phyloP scores from a whole-genome alignment of 2,113 vertebrate genomes.

The Varanus salvator region DNA sequence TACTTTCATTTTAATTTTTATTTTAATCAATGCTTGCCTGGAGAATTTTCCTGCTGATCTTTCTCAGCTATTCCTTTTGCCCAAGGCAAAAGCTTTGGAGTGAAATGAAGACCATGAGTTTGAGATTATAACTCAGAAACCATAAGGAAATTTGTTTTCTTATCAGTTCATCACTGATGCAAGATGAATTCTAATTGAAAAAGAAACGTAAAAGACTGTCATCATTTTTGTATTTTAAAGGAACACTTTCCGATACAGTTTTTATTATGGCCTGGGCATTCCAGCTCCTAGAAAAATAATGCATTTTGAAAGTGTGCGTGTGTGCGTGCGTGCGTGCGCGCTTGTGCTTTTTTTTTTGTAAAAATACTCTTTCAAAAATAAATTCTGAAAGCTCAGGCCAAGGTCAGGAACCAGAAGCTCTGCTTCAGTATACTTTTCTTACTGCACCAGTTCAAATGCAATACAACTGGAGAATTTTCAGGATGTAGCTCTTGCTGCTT shows the following conservation, averaged over 20 bases:
- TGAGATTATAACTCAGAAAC: constrained; percentile 11
- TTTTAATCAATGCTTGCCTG: neutral
- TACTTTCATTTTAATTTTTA: neutral
- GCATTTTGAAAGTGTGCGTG: neutral
- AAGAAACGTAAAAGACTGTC: neutral
- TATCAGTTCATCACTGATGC: constrained; percentile 17
- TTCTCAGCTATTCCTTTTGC: neutral
- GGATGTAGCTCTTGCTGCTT: neutral
- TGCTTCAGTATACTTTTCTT: neutral
- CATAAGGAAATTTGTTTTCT: constrained; percentile 33
- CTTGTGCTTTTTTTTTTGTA: neutral
- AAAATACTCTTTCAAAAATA: neutral
- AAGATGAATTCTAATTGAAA: constrained; percentile 1
- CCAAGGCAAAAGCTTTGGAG: neutral
- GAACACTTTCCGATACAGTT: neutral
- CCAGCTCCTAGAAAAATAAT: neutral
- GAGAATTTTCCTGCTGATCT: constrained; percentile 17
- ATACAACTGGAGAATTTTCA: neutral
- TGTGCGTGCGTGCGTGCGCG: neutral
- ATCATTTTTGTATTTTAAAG: neutral
- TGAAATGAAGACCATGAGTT: neutral
- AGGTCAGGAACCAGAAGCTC: too few species aligned
- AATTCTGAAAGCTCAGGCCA: neutral
- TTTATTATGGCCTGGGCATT: neutral
- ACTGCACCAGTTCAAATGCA: neutral